These are phyloP conservation scores for Hippocampus kuda DNA, from an alignment of 2,797 vertebrate genomes.

Conservation along the genomic window DNA sequence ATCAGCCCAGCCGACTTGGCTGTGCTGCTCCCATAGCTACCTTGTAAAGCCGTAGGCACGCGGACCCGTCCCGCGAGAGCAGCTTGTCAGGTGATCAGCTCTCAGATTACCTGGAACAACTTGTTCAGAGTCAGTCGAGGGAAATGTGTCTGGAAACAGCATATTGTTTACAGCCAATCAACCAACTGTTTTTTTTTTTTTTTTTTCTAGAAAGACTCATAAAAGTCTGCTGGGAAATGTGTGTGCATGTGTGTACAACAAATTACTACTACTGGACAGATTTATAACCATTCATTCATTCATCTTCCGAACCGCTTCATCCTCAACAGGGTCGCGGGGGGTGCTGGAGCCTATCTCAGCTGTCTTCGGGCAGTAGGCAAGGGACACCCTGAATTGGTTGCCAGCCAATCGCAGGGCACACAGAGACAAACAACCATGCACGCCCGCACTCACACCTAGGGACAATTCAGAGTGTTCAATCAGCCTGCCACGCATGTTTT, in stretches of 20 bases:
- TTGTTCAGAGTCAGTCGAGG: conserved; percentile 18
- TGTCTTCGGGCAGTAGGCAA: too few species aligned
- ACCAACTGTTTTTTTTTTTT: background rate
- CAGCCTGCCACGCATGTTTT: too few species aligned
- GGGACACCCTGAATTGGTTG: too few species aligned
- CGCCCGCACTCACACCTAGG: too few species aligned
- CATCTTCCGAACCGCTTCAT: too few species aligned
- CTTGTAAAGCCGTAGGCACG: conserved; percentile 16
- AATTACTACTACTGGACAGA: background rate
- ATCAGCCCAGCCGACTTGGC: conserved; percentile 36
- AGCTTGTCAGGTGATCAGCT: conserved; percentile 30
- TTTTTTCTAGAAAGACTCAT: background rate
- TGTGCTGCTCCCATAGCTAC: background rate
- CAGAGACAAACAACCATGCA: too few species aligned
- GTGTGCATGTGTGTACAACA: background rate
- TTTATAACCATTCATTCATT: too few species aligned
- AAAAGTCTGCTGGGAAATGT: background rate
- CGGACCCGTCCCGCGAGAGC: conserved; percentile 13
- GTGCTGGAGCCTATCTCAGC: too few species aligned
- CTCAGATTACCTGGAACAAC: conserved; percentile 42
- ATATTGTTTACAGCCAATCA: conserved; percentile 1
- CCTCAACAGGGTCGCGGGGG: too few species aligned
- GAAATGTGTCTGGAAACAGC: conserved; percentile 6
- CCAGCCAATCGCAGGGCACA: too few species aligned
- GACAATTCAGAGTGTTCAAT: too few species aligned